Evolutionary conservation across 2,888 invertebrate genomes (phyloP).

Genomic region (Brachylomia viminalis): DNA sequence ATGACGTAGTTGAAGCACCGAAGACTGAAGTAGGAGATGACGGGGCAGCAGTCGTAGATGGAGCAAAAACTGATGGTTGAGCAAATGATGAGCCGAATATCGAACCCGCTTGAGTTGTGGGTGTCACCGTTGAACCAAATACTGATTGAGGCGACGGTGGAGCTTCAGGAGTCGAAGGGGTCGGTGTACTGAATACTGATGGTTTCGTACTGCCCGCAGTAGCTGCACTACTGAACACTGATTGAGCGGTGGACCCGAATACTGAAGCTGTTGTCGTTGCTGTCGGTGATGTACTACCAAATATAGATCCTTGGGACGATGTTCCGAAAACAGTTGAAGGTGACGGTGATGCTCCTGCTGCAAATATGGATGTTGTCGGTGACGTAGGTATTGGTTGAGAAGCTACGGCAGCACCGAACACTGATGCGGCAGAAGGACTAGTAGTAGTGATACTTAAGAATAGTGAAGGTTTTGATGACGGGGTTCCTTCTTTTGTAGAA

Average conservation of each 20-base stretch:
- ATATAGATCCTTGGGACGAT: slow-evolving; percentile 63
- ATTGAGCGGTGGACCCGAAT: slow-evolving; percentile 66
- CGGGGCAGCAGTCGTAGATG: slow-evolving; percentile 59
- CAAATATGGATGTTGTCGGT: slow-evolving; percentile 65
- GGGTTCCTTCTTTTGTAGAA: slow-evolving; percentile 37
- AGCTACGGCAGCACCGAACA: slow-evolving; percentile 76
- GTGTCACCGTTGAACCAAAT: slow-evolving; percentile 59
- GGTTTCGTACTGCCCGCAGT: slow-evolving; percentile 55
- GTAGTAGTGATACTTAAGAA: slow-evolving; percentile 56
- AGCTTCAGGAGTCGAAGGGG: slow-evolving; percentile 68
- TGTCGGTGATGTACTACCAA: slow-evolving; percentile 58
- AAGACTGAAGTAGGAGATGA: slow-evolving; percentile 67
- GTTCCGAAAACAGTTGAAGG: slow-evolving; percentile 61
- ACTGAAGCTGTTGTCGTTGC: slow-evolving; percentile 59
- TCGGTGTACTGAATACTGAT: slow-evolving; percentile 68
- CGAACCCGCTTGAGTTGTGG: slow-evolving; percentile 42
- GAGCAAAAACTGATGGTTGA: slow-evolving; percentile 68
- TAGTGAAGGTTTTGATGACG: slow-evolving; percentile 53
- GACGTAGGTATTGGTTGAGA: slow-evolving; percentile 66
- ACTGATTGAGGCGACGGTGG: slow-evolving; percentile 62
- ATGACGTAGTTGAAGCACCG: slow-evolving; percentile 67
- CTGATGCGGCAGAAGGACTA: slow-evolving; percentile 69
- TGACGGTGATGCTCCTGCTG: slow-evolving; percentile 61
- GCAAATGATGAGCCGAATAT: slow-evolving; percentile 66
- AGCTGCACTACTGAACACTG: slow-evolving; percentile 58